Conservation (phyloP, 1,140 invertebrate genomes). For the Neodiprion virginianus region DNA sequence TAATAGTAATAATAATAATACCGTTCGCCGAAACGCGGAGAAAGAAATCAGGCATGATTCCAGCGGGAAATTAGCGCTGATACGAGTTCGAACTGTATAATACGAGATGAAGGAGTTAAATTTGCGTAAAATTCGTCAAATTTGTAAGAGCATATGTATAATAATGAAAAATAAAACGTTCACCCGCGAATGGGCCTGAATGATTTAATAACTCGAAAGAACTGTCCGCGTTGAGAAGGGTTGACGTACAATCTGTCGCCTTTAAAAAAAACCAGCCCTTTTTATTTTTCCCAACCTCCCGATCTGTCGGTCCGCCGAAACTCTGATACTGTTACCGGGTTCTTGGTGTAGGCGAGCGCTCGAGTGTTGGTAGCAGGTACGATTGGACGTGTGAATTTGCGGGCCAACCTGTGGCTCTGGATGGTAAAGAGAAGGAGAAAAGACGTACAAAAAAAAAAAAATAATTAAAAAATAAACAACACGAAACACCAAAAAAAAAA, state of each 20-base stretch:
- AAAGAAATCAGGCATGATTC: too few relatives aligned
- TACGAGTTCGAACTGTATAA: too few relatives aligned
- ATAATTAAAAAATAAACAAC: neutral
- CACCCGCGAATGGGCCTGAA: conserved; percentile 27
- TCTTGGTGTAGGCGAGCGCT: neutral
- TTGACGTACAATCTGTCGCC: conserved; percentile 41
- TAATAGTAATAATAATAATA: too few relatives aligned
- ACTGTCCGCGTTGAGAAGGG: conserved; percentile 48
- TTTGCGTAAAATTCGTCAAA: too few relatives aligned
- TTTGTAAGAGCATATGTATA: too few relatives aligned
- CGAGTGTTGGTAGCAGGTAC: neutral
- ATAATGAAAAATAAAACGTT: conserved; percentile 1
- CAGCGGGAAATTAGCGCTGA: too few relatives aligned
- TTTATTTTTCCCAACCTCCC: neutral
- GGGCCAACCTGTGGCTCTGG: neutral
- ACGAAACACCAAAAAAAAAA: neutral
- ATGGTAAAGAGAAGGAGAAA: too few relatives aligned
- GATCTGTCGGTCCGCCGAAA: neutral
- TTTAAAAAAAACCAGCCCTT: conserved; percentile 30
- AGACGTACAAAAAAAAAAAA: neutral
- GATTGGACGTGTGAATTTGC: conserved; percentile 4
- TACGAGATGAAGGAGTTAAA: too few relatives aligned
- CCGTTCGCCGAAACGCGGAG: too few relatives aligned
- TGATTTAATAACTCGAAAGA: conserved; percentile 57
- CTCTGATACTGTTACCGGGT: neutral